These are phyloP conservation scores for Psettodes erumei DNA, from an alignment of 2,113 vertebrate genomes.

Conservation along the genomic window DNA sequence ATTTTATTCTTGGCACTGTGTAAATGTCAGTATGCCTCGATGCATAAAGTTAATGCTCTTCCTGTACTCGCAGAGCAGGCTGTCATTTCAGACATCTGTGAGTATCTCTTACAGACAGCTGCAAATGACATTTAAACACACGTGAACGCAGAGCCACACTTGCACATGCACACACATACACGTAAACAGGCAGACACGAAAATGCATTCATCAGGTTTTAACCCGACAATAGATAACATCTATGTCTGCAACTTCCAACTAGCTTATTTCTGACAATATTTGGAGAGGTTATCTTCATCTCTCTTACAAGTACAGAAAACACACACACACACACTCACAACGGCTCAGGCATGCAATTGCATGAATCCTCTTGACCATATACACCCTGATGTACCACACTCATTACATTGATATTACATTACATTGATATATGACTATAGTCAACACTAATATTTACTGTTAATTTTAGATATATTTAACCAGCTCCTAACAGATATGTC, in stretches of 20 bases:
- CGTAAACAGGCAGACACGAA: no score
- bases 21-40: not conserved
- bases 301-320: not conserved
- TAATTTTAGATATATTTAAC: not conserved
- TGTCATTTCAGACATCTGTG: no score
- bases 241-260: not conserved
- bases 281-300: not conserved
- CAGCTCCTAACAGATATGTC: not conserved
- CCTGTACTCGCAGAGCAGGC: not conserved
- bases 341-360: not conserved
- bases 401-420: not conserved
- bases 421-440: not conserved
- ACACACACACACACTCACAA: not conserved
- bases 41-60: not conserved
- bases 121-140: not conserved
- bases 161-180: no score
- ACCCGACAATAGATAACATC: slow-evolving; percentile 11
- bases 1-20: not conserved
- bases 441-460: not conserved
- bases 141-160: no score
- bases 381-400: not conserved
- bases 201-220: not conserved
- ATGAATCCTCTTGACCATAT: not conserved
- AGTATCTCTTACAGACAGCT: not conserved
- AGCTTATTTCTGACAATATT: not conserved